Evolutionary conservation across 92 coral and sea anemone genomes (phyloP).

Genomic region (Meandrina meandrites): DNA sequence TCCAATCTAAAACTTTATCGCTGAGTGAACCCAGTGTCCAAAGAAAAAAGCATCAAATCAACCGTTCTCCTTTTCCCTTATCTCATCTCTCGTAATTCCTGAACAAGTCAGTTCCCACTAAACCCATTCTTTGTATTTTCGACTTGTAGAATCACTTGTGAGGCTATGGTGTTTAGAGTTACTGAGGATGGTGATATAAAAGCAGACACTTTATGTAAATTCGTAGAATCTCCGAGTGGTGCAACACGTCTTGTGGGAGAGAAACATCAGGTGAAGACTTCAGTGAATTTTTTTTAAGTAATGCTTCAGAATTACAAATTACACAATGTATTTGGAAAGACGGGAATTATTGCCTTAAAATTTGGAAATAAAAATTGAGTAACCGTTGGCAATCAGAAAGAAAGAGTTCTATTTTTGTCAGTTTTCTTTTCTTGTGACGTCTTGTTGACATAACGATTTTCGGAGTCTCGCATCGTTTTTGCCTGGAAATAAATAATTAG

Average conservation of each 20-base stretch:
- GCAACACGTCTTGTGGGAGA: conserved; percentile 37
- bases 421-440: too few species aligned
- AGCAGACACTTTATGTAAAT: conserved; percentile 78
- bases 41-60: too few species aligned
- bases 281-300: neutral
- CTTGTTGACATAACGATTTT: too few species aligned
- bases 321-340: neutral
- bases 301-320: neutral
- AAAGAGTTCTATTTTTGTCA: too few species aligned
- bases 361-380: too few species aligned
- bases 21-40: too few species aligned
- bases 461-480: too few species aligned
- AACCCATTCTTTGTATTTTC: neutral
- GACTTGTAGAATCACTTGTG: conserved; percentile 66
- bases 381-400: too few species aligned
- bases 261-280: conserved; percentile 30
- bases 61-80: too few species aligned
- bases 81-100: neutral
- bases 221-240: conserved; percentile 40
- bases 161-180: conserved; percentile 87
- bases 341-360: neutral
- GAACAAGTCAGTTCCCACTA: neutral
- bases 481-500: too few species aligned
- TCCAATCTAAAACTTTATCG: too few species aligned
- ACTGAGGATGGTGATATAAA: conserved; percentile 68